Evolutionary conservation across 2,797 vertebrate species (phyloP).

Genomic region (Cirrhinus mrigala): DNA sequence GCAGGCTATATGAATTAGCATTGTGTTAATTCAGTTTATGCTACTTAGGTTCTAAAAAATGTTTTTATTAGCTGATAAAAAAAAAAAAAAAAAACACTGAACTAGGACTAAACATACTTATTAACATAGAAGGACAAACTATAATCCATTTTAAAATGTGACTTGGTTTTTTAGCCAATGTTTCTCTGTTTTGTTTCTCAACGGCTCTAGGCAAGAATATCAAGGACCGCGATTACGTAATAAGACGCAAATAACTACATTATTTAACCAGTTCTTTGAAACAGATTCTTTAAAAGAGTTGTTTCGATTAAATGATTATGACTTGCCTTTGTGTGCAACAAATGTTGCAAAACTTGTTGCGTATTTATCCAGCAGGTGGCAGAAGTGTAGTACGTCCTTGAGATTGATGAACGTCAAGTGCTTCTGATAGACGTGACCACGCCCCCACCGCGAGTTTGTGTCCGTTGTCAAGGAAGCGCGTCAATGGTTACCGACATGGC

Average conservation of each 20-base stretch:
- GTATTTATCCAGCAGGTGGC: neutral
- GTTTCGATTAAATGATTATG: neutral
- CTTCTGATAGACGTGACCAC: neutral
- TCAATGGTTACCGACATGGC: slow-evolving; percentile 68
- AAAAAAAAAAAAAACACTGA: neutral
- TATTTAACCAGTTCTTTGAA: neutral
- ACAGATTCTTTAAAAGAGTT: neutral
- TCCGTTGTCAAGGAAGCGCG: slow-evolving; percentile 76
- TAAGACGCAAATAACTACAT: neutral
- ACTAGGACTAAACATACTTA: neutral
- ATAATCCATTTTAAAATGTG: neutral
- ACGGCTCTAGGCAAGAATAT: neutral
- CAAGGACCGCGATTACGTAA: neutral
- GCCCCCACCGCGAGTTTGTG: neutral
- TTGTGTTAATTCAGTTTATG: neutral
- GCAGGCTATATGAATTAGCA: neutral
- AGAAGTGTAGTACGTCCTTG: neutral
- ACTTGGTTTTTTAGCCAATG: too few relatives aligned
- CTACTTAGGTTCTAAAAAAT: neutral
- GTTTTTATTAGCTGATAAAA: neutral
- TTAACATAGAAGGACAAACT: neutral
- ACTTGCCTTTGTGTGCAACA: neutral
- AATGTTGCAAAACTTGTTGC: neutral
- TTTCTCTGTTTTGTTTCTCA: too few relatives aligned
- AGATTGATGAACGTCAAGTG: neutral